phyloP scores from a whole-genome alignment of 2,113 vertebrate genomes.

The Oplegnathus fasciatus region DNA sequence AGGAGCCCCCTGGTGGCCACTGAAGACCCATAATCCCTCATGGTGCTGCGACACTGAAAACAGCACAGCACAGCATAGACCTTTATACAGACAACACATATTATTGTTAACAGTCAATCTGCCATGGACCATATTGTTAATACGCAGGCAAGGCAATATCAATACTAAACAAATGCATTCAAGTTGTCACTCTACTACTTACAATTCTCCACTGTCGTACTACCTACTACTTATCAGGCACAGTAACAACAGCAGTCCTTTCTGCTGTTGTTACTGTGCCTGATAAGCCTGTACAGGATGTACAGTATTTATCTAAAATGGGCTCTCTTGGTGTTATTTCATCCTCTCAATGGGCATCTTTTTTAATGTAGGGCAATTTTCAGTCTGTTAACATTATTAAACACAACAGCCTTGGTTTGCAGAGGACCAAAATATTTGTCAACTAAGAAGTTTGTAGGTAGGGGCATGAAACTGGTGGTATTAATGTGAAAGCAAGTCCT shows the following conservation, averaged over 20 bases:
- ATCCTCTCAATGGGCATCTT: too few species aligned
- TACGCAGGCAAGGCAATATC: neutral
- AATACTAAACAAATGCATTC: neutral
- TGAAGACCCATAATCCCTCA: slow-evolving; percentile 89
- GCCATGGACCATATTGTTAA: neutral
- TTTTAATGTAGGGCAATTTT: neutral
- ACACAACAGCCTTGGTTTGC: too few species aligned
- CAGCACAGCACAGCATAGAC: neutral
- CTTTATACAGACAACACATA: neutral
- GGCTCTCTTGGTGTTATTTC: too few species aligned
- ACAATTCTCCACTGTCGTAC: neutral
- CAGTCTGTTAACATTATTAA: neutral
- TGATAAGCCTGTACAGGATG: neutral
- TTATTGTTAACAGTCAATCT: neutral
- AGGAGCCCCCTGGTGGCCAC: slow-evolving; percentile 94
- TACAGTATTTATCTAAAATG: too few species aligned
- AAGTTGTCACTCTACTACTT: neutral
- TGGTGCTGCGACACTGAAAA: slow-evolving; percentile 84
- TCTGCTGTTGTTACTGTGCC: neutral
- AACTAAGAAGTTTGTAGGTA: too few species aligned
- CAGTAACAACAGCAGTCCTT: too few species aligned
- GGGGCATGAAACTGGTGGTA: neutral
- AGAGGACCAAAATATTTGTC: too few species aligned
- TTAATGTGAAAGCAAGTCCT: neutral
- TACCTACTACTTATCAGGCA: too few species aligned